phyloP scores from a whole-genome alignment of 2,888 invertebrate species.

The Sminthurinus aureus region DNA sequence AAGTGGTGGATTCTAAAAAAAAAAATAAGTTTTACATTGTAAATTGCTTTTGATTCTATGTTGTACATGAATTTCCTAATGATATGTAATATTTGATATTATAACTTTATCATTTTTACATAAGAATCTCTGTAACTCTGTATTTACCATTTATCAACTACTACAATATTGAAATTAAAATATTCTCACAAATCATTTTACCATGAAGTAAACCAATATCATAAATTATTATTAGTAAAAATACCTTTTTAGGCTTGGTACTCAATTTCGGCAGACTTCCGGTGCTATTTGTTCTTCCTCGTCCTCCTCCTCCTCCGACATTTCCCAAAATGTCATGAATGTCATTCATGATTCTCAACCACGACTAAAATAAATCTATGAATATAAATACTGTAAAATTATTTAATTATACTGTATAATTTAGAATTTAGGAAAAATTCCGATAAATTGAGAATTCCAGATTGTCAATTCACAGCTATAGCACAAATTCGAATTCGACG shows the following conservation, averaged over 20 bases:
- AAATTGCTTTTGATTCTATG: slow-evolving; percentile 50
- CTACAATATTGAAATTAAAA: not conserved
- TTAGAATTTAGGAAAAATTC: too few species aligned
- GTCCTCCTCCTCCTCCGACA: slow-evolving; percentile 65
- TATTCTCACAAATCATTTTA: not conserved
- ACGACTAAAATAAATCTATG: not conserved
- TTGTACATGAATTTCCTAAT: not conserved
- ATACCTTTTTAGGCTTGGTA: slow-evolving; percentile 21
- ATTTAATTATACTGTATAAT: too few species aligned
- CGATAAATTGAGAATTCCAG: too few species aligned
- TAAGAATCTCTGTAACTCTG: too few species aligned
- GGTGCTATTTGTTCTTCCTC: slow-evolving; percentile 23
- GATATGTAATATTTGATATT: not conserved
- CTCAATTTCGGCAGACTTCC: not conserved
- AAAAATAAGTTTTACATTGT: too few species aligned
- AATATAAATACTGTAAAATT: not conserved
- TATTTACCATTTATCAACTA: not conserved
- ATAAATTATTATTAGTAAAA: too few species aligned
- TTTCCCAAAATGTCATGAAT: slow-evolving; percentile 92
- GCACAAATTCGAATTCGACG: too few species aligned
- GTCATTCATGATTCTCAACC: slow-evolving; percentile 78
- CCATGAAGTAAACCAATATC: too few species aligned
- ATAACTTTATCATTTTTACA: not conserved
- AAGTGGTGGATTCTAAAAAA: slow-evolving; percentile 60
- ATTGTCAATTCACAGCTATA: too few species aligned